phyloP scores from a whole-genome alignment of 1,140 invertebrate species.

The Papilio xuthus region DNA sequence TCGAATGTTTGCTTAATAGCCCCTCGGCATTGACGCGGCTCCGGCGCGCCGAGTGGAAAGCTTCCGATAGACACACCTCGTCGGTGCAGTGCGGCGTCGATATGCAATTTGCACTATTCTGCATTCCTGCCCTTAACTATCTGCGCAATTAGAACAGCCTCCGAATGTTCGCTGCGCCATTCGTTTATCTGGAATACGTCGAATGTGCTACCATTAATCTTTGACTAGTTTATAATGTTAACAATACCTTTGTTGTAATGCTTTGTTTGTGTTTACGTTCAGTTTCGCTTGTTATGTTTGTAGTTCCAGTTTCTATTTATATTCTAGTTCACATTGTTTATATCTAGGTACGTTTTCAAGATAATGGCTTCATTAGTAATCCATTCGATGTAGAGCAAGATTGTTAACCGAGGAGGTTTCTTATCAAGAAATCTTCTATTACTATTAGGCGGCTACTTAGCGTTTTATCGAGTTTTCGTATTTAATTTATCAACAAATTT shows the following conservation, averaged over 20 bases:
- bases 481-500: neutral
- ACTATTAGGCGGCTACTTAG: no score
- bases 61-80: conserved; percentile 70
- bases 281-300: neutral
- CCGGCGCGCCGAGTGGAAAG: conserved; percentile 71
- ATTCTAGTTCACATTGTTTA: conserved; percentile 4
- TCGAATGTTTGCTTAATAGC: conserved; percentile 55
- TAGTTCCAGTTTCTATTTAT: conserved; percentile 9
- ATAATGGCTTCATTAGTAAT: conserved; percentile 29
- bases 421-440: neutral
- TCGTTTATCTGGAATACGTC: conserved; percentile 31
- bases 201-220: conserved; percentile 21
- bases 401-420: conserved; percentile 1
- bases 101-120: conserved; percentile 53
- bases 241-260: conserved; percentile 18
- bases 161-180: conserved; percentile 9
- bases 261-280: conserved; percentile 20
- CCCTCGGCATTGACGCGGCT: conserved; percentile 66
- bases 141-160: conserved; percentile 40
- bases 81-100: conserved; percentile 43
- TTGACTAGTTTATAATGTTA: conserved; percentile 20
- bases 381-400: conserved; percentile 14
- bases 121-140: conserved; percentile 64
- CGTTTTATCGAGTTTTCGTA: neutral
- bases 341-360: conserved; percentile 7